Evolutionary conservation across 2,888 invertebrate genomes (phyloP).

Genomic region (Caenorhabditis sp.): DNA sequence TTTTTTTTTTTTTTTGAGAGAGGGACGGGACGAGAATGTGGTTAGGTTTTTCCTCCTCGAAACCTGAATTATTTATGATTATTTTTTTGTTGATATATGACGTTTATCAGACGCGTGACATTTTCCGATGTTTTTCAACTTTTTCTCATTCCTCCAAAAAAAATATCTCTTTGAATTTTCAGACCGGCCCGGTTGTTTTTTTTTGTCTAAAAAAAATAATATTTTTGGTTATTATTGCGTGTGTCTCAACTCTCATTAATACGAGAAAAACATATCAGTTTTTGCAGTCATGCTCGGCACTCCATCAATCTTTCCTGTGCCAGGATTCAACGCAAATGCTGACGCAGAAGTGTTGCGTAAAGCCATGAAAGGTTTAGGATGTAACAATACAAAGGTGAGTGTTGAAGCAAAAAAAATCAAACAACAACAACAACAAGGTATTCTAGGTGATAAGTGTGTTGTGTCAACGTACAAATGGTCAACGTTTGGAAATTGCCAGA

Average conservation of each 20-base stretch:
- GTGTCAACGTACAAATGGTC: slow-evolving; percentile 83
- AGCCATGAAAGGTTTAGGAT: slow-evolving; percentile 70
- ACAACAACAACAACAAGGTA: too few species aligned
- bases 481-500: slow-evolving; percentile 82
- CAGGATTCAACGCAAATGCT: slow-evolving; percentile 64
- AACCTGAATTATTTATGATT: too few species aligned
- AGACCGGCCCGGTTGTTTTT: too few species aligned
- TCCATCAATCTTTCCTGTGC: slow-evolving; percentile 59
- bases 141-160: neutral
- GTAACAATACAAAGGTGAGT: slow-evolving; percentile 66
- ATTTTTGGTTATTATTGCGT: too few species aligned
- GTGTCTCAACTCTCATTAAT: too few species aligned
- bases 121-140: neutral
- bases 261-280: neutral
- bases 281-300: slow-evolving; percentile 52
- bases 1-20: neutral
- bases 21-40: neutral
- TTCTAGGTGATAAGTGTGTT: slow-evolving; percentile 76
- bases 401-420: too few species aligned
- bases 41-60: too few species aligned
- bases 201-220: too few species aligned
- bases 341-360: slow-evolving; percentile 66
- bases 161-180: too few species aligned
- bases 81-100: too few species aligned
- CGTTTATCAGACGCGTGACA: neutral